These are phyloP conservation scores for Oreochromis tanganicae DNA, from an alignment of 2,113 vertebrate genomes.

Conservation along the genomic window DNA sequence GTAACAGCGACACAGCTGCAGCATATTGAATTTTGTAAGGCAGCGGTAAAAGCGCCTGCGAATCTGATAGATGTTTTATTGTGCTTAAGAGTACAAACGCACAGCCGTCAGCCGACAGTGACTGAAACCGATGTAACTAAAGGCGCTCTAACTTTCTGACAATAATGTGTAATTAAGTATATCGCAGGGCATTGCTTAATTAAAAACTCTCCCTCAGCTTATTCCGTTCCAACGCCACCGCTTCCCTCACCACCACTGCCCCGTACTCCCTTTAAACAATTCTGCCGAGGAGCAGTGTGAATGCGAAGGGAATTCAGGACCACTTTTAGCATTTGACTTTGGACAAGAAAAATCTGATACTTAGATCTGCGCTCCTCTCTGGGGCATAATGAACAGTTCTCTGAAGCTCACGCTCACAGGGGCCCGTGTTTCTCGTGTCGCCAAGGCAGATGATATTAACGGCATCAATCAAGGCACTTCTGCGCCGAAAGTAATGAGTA, in stretches of 20 bases:
- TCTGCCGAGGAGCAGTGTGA: constrained; percentile 38
- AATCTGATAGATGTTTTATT: constrained; percentile 1
- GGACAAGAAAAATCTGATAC: constrained; percentile 65
- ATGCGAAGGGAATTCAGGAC: constrained; percentile 47
- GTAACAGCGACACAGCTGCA: not conserved
- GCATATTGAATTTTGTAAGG: constrained; percentile 8
- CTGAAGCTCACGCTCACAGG: constrained; percentile 62
- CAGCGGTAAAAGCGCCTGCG: not conserved
- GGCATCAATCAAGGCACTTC: constrained; percentile 63
- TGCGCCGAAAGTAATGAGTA: constrained; percentile 53
- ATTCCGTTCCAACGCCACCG: constrained; percentile 2
- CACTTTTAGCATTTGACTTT: constrained; percentile 46
- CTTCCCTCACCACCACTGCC: not conserved
- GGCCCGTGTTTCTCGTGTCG: constrained; percentile 44
- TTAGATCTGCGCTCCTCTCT: constrained; percentile 66
- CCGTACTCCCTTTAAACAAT: constrained; percentile 41
- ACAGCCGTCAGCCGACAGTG: not conserved
- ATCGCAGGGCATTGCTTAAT: constrained; percentile 57
- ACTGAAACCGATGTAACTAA: constrained; percentile 24
- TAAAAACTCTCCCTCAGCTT: constrained; percentile 61
- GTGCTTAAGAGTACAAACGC: not conserved
- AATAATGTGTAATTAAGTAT: constrained; percentile 44
- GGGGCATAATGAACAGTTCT: constrained; percentile 59
- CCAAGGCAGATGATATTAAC: constrained; percentile 65
- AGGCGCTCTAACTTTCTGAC: constrained; percentile 20